These are phyloP conservation scores for Eupithecia subumbrata DNA, from an alignment of 2,888 invertebrate genomes.

Conservation along the genomic window DNA sequence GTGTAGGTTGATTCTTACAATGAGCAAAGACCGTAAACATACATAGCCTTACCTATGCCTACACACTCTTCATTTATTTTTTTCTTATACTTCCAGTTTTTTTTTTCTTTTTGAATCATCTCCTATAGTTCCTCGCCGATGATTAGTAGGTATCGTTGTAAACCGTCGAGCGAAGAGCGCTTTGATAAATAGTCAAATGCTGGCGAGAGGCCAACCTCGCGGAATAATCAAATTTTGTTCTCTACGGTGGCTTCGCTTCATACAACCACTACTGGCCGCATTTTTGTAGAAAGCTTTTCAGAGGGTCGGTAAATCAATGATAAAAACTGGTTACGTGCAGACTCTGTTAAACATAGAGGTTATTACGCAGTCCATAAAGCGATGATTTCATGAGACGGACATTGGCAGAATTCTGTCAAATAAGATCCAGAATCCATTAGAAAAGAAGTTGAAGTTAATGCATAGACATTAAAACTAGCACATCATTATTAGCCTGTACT, in stretches of 20 bases:
- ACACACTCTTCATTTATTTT: too few species aligned
- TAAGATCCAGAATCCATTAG: too few species aligned
- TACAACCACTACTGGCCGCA: slow-evolving; percentile 52
- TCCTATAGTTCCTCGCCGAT: slow-evolving; percentile 66
- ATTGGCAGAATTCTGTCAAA: too few species aligned
- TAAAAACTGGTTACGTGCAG: neutral
- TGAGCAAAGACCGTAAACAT: too few species aligned
- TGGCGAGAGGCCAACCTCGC: slow-evolving; percentile 83
- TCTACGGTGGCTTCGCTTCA: slow-evolving; percentile 65
- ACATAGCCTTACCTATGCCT: too few species aligned
- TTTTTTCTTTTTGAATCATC: slow-evolving; percentile 49
- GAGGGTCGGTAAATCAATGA: neutral
- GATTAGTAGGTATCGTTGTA: slow-evolving; percentile 79
- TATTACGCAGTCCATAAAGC: neutral
- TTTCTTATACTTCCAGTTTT: neutral
- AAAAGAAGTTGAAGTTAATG: too few species aligned
- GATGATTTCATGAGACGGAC: too few species aligned
- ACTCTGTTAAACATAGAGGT: neutral
- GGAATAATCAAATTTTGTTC: slow-evolving; percentile 83
- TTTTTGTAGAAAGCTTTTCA: slow-evolving; percentile 12
- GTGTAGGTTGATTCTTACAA: too few species aligned
- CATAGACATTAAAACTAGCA: too few species aligned
- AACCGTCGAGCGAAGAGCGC: slow-evolving; percentile 73
- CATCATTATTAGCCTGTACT: too few species aligned
- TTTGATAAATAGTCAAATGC: slow-evolving; percentile 80